These are phyloP conservation scores for Pristiophorus japonicus DNA, from an alignment of 2,113 vertebrate species.

Conservation along the genomic window DNA sequence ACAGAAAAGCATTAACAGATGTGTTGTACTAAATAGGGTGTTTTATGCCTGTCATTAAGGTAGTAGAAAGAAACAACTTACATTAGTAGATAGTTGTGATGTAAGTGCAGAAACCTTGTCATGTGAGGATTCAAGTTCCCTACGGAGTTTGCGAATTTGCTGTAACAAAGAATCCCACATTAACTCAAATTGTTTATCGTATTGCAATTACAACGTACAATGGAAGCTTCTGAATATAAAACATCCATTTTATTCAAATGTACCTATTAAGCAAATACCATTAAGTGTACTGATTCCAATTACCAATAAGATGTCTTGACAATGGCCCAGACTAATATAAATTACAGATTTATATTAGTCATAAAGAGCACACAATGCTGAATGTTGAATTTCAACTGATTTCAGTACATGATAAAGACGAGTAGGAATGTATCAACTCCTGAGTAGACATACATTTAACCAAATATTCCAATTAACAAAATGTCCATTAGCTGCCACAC, in stretches of 20 bases:
- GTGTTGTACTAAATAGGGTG: background rate
- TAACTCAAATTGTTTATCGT: background rate
- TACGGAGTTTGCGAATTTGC: slow-evolving; percentile 91
- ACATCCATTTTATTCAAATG: background rate
- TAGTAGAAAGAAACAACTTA: slow-evolving; percentile 53
- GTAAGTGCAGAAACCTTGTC: slow-evolving; percentile 90
- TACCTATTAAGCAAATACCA: background rate
- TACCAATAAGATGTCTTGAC: too few species aligned
- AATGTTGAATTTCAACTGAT: background rate
- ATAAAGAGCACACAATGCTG: too few species aligned
- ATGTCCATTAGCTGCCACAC: background rate
- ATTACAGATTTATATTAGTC: background rate
- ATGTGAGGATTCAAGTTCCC: slow-evolving; percentile 89
- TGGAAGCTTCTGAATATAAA: background rate
- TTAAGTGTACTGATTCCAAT: background rate
- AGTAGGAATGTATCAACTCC: background rate
- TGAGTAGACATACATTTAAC: background rate
- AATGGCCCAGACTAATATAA: background rate
- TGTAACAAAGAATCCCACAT: slow-evolving; percentile 45
- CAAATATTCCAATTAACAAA: background rate
- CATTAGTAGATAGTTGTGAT: slow-evolving; percentile 82
- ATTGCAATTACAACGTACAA: background rate
- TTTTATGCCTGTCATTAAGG: background rate
- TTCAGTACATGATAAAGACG: background rate
- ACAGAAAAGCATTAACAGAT: slow-evolving; percentile 10